Conservation (phyloP, 2,113 vertebrate genomes). For the Pandion haliaetus region DNA sequence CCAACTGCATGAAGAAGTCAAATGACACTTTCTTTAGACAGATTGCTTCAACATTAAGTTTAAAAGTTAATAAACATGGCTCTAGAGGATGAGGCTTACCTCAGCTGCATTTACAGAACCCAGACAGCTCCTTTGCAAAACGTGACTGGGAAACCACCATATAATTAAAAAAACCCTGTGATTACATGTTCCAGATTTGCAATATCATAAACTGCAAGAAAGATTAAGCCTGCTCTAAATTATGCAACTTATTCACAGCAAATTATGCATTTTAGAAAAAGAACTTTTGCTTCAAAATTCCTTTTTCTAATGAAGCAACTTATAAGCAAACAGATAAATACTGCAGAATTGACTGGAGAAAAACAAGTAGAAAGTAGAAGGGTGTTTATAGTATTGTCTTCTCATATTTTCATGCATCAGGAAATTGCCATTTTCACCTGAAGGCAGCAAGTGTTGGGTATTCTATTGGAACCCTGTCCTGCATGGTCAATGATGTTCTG, state of each 20-base stretch:
- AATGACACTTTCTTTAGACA: background rate
- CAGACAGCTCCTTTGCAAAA: background rate
- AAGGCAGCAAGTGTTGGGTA: background rate
- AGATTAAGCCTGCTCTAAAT: background rate
- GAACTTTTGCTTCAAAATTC: background rate
- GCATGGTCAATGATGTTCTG: background rate
- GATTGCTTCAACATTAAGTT: background rate
- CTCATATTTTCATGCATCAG: background rate
- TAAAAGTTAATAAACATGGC: background rate
- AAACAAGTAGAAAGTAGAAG: background rate
- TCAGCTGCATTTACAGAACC: background rate
- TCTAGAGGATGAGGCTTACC: background rate
- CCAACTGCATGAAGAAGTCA: background rate
- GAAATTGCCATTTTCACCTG: background rate
- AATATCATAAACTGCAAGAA: background rate
- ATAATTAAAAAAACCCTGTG: background rate
- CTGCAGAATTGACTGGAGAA: background rate
- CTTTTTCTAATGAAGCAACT: background rate
- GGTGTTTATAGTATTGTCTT: background rate
- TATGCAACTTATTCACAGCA: background rate
- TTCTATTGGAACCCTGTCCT: background rate
- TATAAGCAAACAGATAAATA: background rate
- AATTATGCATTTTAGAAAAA: background rate
- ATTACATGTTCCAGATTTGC: background rate
- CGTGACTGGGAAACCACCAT: background rate